Percentiles rank a stretch among this genome's conserved stretches.
Evolutionary conservation across 30 jellyfish, hydroid and myxozoan genomes (phyloP).

Genomic region (Chironex yamaguchii): DNA sequence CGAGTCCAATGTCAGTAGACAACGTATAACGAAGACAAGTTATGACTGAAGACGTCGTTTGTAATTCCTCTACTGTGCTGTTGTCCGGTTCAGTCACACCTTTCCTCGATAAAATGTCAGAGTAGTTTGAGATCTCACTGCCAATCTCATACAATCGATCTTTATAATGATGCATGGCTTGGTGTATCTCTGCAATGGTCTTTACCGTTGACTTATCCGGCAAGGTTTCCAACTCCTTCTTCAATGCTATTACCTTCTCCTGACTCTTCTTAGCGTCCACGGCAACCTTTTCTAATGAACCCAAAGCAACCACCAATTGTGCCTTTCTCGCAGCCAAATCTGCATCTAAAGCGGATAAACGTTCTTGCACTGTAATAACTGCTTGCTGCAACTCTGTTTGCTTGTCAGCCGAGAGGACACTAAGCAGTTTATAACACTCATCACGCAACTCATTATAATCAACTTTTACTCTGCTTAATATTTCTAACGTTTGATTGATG

Average conservation of each 20-base stretch:
- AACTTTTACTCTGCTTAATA: no score
- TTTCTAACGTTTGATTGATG: no score
- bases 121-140: no score
- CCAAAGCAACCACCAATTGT: background rate
- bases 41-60: background rate
- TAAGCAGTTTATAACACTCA: background rate
- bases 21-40: no score
- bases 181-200: background rate
- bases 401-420: background rate
- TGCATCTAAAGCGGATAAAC: background rate
- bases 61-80: background rate
- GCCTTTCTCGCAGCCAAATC: background rate
- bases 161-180: background rate
- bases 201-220: background rate
- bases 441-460: background rate
- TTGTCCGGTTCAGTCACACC: background rate
- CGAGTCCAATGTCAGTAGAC: background rate
- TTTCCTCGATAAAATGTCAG: background rate
- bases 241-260: background rate
- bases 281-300: background rate
- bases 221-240: background rate
- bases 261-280: background rate
- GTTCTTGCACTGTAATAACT: background rate
- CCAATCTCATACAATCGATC: background rate
- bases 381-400: background rate